These are phyloP conservation scores for Dendrocopos noguchii DNA, from an alignment of 2,113 vertebrate genomes.

Conservation along the genomic window DNA sequence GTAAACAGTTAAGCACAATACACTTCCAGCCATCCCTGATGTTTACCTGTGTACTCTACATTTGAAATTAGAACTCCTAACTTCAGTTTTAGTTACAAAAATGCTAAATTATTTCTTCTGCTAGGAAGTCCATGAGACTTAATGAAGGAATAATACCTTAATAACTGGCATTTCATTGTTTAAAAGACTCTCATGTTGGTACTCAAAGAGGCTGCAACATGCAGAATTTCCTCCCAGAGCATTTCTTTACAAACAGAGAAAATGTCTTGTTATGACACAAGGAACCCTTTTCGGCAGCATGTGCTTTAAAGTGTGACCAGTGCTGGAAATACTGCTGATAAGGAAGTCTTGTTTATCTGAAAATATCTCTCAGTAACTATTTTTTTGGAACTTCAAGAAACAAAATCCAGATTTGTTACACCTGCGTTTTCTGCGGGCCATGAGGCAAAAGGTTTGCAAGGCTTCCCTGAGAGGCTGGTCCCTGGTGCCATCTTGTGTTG, in stretches of 20 bases:
- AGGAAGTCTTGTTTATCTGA: neutral
- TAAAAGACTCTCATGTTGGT: neutral
- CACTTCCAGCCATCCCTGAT: neutral
- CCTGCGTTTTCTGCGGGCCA: neutral
- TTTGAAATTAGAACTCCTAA: neutral
- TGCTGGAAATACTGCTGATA: rapidly evolving
- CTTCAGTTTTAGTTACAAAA: neutral
- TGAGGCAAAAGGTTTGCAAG: neutral
- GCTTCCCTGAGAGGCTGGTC: conserved; percentile 52
- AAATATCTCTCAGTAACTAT: neutral
- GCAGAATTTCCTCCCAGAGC: neutral
- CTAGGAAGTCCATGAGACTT: neutral
- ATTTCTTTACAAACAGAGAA: neutral
- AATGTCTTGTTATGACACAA: rapidly evolving
- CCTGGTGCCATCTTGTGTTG: conserved; percentile 77
- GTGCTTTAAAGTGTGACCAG: neutral
- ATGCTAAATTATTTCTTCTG: neutral
- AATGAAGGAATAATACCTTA: neutral
- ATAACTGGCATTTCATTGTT: neutral
- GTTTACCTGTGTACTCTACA: neutral
- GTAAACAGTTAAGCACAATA: neutral
- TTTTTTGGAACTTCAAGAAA: neutral
- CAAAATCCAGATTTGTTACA: neutral
- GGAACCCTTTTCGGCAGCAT: neutral
- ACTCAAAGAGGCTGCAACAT: neutral